A percentile compares a stretch with the other conserved stretches of the same genome.
Evolutionary conservation across 2,113 vertebrate genomes (phyloP).

Genomic region (Ondatra zibethicus): DNA sequence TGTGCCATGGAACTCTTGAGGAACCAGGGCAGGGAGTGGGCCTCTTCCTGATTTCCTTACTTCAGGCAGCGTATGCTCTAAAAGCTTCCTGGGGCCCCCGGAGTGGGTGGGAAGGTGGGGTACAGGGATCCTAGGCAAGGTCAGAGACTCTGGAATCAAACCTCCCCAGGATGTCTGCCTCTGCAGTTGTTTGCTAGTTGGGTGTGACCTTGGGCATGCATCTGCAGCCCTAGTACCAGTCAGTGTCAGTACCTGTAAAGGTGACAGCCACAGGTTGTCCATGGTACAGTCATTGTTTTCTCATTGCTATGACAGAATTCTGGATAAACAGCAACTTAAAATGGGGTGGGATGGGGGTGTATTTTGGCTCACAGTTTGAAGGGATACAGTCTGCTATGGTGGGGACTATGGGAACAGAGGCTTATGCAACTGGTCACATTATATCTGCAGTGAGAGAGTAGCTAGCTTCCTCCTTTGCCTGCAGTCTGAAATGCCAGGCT

Average conservation of each 20-base stretch:
- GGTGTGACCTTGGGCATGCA: neutral
- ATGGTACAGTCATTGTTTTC: neutral
- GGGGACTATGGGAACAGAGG: neutral
- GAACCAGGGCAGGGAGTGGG: neutral
- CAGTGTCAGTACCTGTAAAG: neutral
- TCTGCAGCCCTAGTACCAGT: neutral
- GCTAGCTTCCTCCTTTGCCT: neutral
- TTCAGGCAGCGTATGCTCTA: neutral
- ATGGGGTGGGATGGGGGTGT: fast-evolving
- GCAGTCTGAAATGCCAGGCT: neutral
- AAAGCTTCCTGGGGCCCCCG: neutral
- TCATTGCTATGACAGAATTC: neutral
- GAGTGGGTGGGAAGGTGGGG: too few relatives aligned
- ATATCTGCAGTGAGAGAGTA: neutral
- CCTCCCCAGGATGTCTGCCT: neutral
- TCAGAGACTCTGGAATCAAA: too few relatives aligned
- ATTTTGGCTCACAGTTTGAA: neutral
- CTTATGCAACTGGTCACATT: neutral
- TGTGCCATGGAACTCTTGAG: neutral
- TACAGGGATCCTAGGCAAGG: neutral
- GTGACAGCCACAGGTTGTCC: neutral
- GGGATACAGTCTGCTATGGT: neutral
- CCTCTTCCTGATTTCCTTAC: neutral
- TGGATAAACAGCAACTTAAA: neutral
- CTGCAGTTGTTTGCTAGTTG: neutral